These are phyloP conservation scores for Conger conger DNA, from an alignment of 2,113 vertebrate species.

Conservation along the genomic window DNA sequence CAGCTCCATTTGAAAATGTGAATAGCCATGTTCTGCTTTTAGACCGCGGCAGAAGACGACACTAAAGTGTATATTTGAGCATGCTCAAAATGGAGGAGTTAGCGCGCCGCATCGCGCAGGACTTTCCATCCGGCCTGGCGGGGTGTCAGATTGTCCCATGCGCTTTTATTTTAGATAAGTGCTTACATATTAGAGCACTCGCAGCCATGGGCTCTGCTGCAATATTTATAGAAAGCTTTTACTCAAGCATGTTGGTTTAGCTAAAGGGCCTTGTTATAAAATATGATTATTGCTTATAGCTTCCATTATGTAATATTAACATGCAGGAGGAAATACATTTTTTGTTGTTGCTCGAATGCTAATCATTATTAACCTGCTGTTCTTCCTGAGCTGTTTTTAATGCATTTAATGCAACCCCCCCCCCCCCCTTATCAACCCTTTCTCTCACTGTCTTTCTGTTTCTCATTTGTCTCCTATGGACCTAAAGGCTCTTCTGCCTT, in stretches of 20 bases:
- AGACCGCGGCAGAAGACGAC: conserved; percentile 8
- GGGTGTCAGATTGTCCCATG: not conserved
- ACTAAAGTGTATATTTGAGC: not conserved
- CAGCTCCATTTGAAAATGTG: not conserved
- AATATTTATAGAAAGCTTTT: conserved; percentile 5
- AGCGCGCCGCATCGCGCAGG: not conserved
- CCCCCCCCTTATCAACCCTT: too few species aligned
- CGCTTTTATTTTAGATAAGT: not conserved
- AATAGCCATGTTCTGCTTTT: conserved; percentile 19
- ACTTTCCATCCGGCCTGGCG: not conserved
- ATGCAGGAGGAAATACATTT: not conserved
- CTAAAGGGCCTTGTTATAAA: conserved; percentile 1
- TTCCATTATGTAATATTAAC: not conserved
- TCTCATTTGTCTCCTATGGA: not conserved
- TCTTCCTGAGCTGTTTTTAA: too few species aligned
- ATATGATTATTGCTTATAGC: not conserved
- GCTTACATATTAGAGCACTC: not conserved
- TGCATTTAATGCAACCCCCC: not conserved
- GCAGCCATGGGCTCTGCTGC: not conserved
- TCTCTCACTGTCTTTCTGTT: too few species aligned
- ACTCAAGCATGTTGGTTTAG: conserved; percentile 1
- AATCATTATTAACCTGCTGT: not conserved
- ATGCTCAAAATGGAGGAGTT: not conserved
- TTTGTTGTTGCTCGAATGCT: not conserved
- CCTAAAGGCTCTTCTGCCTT: not conserved